phyloP scores from a whole-genome alignment of 2,888 invertebrate genomes.

The Amiota minor region DNA sequence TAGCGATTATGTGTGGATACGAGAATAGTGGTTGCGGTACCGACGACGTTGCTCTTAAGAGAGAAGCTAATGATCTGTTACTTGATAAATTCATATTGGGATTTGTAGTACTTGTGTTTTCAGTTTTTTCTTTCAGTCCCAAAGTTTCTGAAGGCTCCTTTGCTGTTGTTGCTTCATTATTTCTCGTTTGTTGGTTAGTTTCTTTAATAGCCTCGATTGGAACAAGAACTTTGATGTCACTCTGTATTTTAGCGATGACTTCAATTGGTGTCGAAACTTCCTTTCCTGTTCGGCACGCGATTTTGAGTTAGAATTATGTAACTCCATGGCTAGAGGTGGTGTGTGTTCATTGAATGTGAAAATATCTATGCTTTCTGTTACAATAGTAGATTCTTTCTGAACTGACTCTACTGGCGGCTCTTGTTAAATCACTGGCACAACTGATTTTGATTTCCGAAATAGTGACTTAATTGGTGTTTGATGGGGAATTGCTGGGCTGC shows the following conservation, averaged over 20 bases:
- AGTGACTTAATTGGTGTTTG: constrained; percentile 1
- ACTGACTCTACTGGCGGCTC: too few relatives aligned
- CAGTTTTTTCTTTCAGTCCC: constrained; percentile 63
- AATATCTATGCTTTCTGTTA: not conserved
- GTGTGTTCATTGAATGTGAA: not conserved
- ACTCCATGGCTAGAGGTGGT: not conserved
- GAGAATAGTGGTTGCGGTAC: too few relatives aligned
- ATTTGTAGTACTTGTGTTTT: constrained; percentile 32
- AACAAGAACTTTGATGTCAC: too few relatives aligned
- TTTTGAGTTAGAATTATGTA: too few relatives aligned
- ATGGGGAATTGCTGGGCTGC: not conserved
- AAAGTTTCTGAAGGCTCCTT: constrained; percentile 45
- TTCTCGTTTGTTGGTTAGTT: constrained; percentile 32
- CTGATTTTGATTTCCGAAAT: not conserved
- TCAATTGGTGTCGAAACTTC: constrained; percentile 45
- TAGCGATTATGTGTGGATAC: too few relatives aligned
- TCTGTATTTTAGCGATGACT: not conserved
- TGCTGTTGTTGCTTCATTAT: constrained; percentile 36
- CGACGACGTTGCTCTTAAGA: too few relatives aligned
- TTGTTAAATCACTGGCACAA: not conserved
- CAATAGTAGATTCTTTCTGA: not conserved
- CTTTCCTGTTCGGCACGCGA: constrained; percentile 38
- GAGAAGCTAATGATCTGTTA: not conserved
- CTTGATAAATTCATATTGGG: not conserved
- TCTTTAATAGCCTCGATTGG: constrained; percentile 11